phyloP scores from a whole-genome alignment of 2,113 vertebrate genomes.

The Cinclus cinclus region DNA sequence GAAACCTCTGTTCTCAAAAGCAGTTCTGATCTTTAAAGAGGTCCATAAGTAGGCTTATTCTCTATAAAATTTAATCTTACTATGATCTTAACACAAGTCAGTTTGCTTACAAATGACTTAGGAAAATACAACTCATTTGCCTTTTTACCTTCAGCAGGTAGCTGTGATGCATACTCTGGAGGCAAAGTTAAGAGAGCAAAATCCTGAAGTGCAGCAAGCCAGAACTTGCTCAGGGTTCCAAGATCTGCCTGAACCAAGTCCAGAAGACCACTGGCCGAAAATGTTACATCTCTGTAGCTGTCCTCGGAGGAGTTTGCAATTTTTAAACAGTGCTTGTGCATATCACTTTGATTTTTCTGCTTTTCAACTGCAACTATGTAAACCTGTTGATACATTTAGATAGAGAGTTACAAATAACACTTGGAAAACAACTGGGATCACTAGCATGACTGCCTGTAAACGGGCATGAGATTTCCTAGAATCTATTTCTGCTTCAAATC shows the following conservation, averaged over 20 bases:
- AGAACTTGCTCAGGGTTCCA: slow-evolving; percentile 85
- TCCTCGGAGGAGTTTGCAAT: slow-evolving; percentile 49
- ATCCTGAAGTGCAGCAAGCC: slow-evolving; percentile 91
- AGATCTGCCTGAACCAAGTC: slow-evolving; percentile 85
- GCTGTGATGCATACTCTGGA: slow-evolving; percentile 78
- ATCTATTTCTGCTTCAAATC: neutral
- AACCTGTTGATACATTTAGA: slow-evolving; percentile 77
- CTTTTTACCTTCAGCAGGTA: slow-evolving; percentile 83
- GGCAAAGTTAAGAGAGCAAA: slow-evolving; percentile 86
- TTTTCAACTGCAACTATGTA: slow-evolving; percentile 88
- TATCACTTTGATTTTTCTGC: slow-evolving; percentile 70
- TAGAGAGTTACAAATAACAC: neutral
- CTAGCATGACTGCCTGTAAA: neutral
- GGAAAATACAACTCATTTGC: neutral
- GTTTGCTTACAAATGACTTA: neutral
- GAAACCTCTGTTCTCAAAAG: neutral
- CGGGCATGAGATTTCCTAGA: neutral
- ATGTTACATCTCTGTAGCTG: neutral
- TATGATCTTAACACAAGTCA: neutral
- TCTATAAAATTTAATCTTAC: neutral
- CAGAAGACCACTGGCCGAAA: slow-evolving; percentile 73
- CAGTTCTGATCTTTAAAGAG: neutral
- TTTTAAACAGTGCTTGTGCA: slow-evolving; percentile 42
- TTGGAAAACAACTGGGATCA: neutral
- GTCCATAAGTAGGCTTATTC: neutral